Evolutionary conservation across 2,113 vertebrate genomes (phyloP).

Genomic region (Ceratotherium simum): DNA sequence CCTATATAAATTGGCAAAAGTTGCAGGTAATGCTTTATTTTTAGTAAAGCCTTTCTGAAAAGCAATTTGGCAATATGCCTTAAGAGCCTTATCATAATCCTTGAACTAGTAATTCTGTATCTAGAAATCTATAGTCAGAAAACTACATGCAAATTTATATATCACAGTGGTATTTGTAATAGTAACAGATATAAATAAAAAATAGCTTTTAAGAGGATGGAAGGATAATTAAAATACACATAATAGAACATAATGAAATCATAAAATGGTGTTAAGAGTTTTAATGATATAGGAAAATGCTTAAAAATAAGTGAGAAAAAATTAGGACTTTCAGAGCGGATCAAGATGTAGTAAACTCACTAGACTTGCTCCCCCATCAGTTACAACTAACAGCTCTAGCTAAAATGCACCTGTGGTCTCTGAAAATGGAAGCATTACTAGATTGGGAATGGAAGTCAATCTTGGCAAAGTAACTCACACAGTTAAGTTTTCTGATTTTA

Average conservation of each 20-base stretch:
- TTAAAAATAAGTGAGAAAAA: background rate
- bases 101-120: conserved; percentile 12
- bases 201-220: background rate
- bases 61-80: background rate
- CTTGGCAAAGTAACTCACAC: background rate
- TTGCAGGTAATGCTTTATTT: background rate
- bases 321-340: background rate
- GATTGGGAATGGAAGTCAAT: background rate
- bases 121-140: too few species aligned
- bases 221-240: background rate
- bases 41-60: background rate
- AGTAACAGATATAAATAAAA: background rate
- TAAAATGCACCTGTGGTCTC: background rate
- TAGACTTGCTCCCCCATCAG: background rate
- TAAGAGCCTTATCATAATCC: background rate
- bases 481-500: background rate
- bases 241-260: background rate
- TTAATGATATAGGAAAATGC: background rate
- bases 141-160: background rate
- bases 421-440: background rate
- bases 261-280: background rate
- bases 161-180: background rate
- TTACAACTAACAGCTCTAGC: background rate
- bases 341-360: background rate
- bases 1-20: background rate